Percentiles rank a stretch among this genome's conserved stretches.
Conservation (phyloP, 2,113 vertebrate genomes). For the Scatophagus argus region DNA sequence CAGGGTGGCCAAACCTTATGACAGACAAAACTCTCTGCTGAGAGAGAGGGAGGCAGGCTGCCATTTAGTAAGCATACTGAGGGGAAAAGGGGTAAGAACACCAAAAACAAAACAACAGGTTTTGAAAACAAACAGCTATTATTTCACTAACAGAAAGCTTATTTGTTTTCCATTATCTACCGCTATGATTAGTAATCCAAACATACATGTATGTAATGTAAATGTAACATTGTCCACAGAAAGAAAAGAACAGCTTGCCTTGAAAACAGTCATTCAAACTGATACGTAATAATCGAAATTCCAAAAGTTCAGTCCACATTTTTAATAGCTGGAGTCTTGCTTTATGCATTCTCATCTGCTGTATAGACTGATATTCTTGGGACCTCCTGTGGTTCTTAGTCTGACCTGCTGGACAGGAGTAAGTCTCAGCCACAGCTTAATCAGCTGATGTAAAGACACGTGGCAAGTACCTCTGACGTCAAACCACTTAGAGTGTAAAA, state of each 20-base stretch:
- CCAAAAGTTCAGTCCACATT: constrained; percentile 7
- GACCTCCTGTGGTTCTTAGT: constrained; percentile 32
- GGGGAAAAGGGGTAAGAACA: not conserved
- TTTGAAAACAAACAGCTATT: not conserved
- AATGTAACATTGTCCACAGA: not conserved
- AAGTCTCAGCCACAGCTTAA: constrained; percentile 38
- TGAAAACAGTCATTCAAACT: not conserved
- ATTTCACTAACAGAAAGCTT: not conserved
- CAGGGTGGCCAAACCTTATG: constrained; percentile 29
- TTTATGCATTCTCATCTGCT: constrained; percentile 15
- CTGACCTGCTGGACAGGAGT: constrained; percentile 33
- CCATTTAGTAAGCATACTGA: constrained; percentile 25
- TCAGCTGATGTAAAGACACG: constrained; percentile 45
- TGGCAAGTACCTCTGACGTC: constrained; percentile 26
- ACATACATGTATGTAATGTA: too few relatives aligned
- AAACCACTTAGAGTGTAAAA: constrained; percentile 7
- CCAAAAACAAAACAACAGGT: not conserved
- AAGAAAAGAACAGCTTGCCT: not conserved
- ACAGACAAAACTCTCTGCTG: constrained; percentile 9
- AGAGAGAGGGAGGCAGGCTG: constrained; percentile 32
- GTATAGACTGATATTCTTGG: constrained; percentile 18
- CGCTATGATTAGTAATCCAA: not conserved
- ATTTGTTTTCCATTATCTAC: not conserved
- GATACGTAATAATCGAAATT: constrained; percentile 25
- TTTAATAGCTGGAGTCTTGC: not conserved